Evolutionary conservation across 1,140 invertebrate genomes (phyloP).

Genomic region (Pteromalus puparum): DNA sequence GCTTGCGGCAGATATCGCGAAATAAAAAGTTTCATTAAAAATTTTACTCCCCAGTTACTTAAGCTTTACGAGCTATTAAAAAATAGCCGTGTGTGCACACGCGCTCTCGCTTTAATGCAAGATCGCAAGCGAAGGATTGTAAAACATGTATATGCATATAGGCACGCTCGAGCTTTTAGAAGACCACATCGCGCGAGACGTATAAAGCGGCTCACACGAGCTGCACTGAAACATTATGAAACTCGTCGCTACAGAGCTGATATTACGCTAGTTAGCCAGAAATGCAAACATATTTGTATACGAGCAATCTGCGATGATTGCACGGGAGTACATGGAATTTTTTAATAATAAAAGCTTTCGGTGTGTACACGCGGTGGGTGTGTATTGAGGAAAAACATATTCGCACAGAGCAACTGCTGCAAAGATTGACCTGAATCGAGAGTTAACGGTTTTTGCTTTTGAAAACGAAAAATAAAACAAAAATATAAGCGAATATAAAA

Average conservation of each 20-base stretch:
- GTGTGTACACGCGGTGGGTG: too few relatives aligned
- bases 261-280: background rate
- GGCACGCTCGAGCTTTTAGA: background rate
- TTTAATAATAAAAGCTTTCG: too few relatives aligned
- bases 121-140: background rate
- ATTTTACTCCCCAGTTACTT: background rate
- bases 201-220: background rate
- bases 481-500: too few relatives aligned
- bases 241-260: background rate
- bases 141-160: background rate
- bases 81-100: background rate
- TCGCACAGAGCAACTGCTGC: too few relatives aligned
- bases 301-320: background rate
- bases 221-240: background rate
- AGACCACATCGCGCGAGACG: background rate
- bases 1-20: background rate
- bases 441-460: background rate
- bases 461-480: background rate
- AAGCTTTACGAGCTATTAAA: constrained; percentile 18
- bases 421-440: too few relatives aligned
- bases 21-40: constrained; percentile 11
- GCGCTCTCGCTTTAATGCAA: background rate
- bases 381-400: too few relatives aligned
- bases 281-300: background rate
- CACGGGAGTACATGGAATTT: background rate